Evolutionary conservation across 2,888 invertebrate species (phyloP), one percentile per base, ranked within the genome.

Genomic region (Ecliptopera silaceata): DNA sequence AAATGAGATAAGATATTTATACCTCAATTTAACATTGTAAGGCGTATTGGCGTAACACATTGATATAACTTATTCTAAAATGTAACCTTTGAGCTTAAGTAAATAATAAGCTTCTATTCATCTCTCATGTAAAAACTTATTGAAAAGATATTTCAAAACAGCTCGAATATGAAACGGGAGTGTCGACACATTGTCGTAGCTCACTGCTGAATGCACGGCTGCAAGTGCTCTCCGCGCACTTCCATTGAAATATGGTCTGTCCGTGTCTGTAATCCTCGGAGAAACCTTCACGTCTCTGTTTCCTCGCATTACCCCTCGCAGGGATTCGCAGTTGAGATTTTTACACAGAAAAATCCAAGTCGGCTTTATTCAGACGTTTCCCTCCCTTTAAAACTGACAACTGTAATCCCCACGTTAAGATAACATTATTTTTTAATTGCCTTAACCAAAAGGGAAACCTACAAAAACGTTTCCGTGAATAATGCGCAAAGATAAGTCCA

Each of bases 401-500:
- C 47, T 32, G 52, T 58, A 45, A 58, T 44, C 17, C 18, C 31
- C 43, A 48, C 54, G 49, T 45, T 34, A 44, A 34, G 54, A 46
- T 54, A 59, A 26, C 46, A 46, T 55, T 51, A 44, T 46, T 50
- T 50, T 59, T 47, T 59, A 54, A 59, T 55, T 45, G 46, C 54
- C 47, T n/a, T 29, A 26, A 54, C 46, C 42, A 56, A 59, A 60
- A 59, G 56, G 51, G 46, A 61, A 63, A 52, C 63, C 52, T 45
- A 50, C 65, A 64, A 64, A 66, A 64, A 56, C 53, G 58, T 59
- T 59, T 52, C 56, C 58, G 47, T 56, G 58, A 64, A 63, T 63
- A 63, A 63, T 50, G 63, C 48, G 55, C 31, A 52, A 64, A 63
- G 64, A 66, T 64, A 66, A 64, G 61, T 60, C 61, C 63, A 63